These are phyloP conservation scores for Drosophila lowei DNA, from an alignment of 1,140 invertebrate species.

Conservation along the genomic window DNA sequence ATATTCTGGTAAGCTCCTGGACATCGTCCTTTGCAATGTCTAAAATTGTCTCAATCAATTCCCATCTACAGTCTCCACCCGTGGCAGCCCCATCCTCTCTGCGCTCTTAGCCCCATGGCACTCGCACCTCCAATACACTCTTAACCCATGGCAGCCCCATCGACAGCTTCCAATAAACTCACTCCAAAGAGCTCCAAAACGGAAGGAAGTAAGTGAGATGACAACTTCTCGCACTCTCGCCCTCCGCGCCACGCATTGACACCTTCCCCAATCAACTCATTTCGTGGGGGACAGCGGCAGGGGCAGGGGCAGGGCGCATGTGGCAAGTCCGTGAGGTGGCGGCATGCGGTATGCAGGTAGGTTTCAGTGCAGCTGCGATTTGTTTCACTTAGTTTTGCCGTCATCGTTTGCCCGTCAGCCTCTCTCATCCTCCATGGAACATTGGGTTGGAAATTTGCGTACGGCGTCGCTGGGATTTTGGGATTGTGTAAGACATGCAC, in stretches of 20 bases:
- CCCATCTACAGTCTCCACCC: background rate
- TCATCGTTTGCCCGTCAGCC: background rate
- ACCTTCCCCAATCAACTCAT: slow-evolving; percentile 63
- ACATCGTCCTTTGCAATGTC: too few relatives aligned
- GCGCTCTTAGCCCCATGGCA: too few relatives aligned
- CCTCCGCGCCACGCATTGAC: slow-evolving; percentile 60
- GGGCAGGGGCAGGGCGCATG: background rate
- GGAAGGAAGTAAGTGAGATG: slow-evolving; percentile 33
- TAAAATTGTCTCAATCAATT: background rate
- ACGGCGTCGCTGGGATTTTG: slow-evolving; percentile 58
- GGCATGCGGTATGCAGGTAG: slow-evolving; percentile 31
- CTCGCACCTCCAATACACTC: too few relatives aligned
- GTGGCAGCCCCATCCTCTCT: too few relatives aligned
- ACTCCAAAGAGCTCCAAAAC: background rate
- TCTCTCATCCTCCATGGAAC: slow-evolving; percentile 2
- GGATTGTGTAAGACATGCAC: slow-evolving; percentile 78
- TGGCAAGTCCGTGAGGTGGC: slow-evolving; percentile 7
- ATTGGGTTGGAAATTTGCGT: slow-evolving; percentile 59
- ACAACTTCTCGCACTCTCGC: slow-evolving; percentile 22
- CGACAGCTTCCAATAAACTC: too few relatives aligned
- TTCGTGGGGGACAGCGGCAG: slow-evolving; percentile 13
- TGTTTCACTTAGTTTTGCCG: slow-evolving; percentile 67
- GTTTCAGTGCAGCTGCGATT: slow-evolving; percentile 56
- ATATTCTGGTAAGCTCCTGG: too few relatives aligned
- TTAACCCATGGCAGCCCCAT: too few relatives aligned